phyloP scores from a whole-genome alignment of 2,888 invertebrate species.

The Allygus modestus region DNA sequence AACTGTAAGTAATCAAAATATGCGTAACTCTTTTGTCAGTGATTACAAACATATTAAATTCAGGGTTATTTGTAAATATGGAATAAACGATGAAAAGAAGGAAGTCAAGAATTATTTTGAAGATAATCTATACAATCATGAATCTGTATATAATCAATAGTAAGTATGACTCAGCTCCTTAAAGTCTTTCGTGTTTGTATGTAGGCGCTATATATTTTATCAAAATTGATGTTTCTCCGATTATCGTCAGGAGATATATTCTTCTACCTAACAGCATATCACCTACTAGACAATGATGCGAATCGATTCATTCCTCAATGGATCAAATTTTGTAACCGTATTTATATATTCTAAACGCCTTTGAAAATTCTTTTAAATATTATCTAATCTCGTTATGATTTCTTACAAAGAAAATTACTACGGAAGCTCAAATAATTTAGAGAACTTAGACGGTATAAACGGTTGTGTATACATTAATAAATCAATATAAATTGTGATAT shows the following conservation, averaged over 20 bases:
- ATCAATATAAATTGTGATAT: slow-evolving; percentile 55
- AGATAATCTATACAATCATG: slow-evolving; percentile 47
- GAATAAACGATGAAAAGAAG: slow-evolving; percentile 36
- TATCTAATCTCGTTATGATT: slow-evolving; percentile 42
- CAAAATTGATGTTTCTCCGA: slow-evolving; percentile 30
- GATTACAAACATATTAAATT: neutral
- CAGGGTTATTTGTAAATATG: slow-evolving; percentile 21
- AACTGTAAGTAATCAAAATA: neutral
- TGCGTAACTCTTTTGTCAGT: neutral
- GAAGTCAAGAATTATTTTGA: neutral
- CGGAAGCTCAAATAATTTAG: slow-evolving; percentile 52
- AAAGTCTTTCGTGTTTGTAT: slow-evolving; percentile 55
- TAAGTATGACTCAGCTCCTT: slow-evolving; percentile 34
- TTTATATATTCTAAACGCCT: slow-evolving; percentile 53
- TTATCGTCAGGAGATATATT: slow-evolving; percentile 40
- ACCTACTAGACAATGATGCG: slow-evolving; percentile 29
- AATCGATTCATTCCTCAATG: slow-evolving; percentile 18
- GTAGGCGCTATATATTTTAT: slow-evolving; percentile 48
- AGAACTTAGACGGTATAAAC: slow-evolving; percentile 52
- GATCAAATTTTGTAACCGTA: slow-evolving; percentile 38
- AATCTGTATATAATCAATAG: slow-evolving; percentile 49
- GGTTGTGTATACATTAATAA: slow-evolving; percentile 57
- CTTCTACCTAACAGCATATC: slow-evolving; percentile 46
- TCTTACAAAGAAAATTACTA: slow-evolving; percentile 51
- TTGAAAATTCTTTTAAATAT: slow-evolving; percentile 42